phyloP scores from a whole-genome alignment of 1,140 invertebrate genomes.

The Cotesia chilonis region DNA sequence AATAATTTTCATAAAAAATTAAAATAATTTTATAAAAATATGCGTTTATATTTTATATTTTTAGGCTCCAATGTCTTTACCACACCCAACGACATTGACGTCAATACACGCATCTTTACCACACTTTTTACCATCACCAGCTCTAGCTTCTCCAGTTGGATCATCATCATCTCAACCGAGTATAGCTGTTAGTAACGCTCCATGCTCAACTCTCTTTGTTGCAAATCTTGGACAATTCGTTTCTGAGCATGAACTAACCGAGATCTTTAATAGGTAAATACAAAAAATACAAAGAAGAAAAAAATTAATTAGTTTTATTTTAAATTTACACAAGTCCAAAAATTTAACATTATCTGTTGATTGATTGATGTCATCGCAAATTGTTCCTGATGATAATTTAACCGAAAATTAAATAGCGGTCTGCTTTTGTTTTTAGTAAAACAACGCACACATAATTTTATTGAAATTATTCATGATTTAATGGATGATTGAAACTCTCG shows the following conservation, averaged over 20 bases:
- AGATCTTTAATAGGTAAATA: conserved; percentile 94
- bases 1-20: background rate
- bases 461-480: conserved; percentile 31
- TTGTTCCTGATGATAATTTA: too few species aligned
- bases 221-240: conserved; percentile 96
- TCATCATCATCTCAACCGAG: conserved; percentile 79
- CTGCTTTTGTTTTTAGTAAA: too few species aligned
- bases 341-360: too few species aligned
- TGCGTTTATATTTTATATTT: conserved; percentile 19
- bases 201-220: conserved; percentile 97
- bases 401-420: too few species aligned
- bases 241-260: conserved; percentile 96
- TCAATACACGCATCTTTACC: conserved; percentile 81
- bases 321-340: too few species aligned
- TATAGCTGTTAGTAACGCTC: conserved; percentile 73
- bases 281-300: background rate
- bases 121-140: conserved; percentile 83
- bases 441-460: too few species aligned
- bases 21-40: background rate
- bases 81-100: conserved; percentile 81
- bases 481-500: conserved; percentile 17
- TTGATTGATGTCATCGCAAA: too few species aligned
- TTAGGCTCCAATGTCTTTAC: conserved; percentile 76
- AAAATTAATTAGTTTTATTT: background rate
- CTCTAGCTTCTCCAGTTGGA: conserved; percentile 86